Conservation (phyloP, 2,888 invertebrate species). For the Chrysolina oricalcia region DNA sequence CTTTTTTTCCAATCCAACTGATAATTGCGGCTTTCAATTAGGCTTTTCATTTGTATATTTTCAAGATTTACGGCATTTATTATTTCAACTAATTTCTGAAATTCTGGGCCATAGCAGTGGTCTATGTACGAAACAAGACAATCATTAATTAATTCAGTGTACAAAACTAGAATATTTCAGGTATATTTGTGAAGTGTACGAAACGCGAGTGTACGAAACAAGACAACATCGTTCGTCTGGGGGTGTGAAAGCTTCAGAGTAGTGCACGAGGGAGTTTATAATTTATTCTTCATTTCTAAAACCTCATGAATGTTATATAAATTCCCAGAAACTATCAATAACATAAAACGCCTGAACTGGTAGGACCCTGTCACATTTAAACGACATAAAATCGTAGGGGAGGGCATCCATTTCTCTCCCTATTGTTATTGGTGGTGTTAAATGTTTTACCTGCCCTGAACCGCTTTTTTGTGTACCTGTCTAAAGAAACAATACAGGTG, state of each 20-base stretch:
- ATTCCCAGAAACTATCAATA: slow-evolving; percentile 20
- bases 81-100: too few species aligned
- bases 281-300: not conserved
- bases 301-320: slow-evolving; percentile 2
- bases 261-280: not conserved
- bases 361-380: slow-evolving; percentile 33
- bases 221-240: too few species aligned
- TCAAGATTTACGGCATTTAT: too few species aligned
- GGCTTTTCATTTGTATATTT: too few species aligned
- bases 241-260: not conserved
- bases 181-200: not conserved
- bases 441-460: slow-evolving; percentile 28
- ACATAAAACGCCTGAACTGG: slow-evolving; percentile 11
- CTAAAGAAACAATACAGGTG: slow-evolving; percentile 36
- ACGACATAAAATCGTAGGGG: slow-evolving; percentile 32
- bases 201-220: too few species aligned
- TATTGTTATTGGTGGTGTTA: slow-evolving; percentile 29
- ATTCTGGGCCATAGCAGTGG: too few species aligned
- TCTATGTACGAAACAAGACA: too few species aligned
- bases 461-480: slow-evolving; percentile 28
- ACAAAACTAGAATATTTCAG: too few species aligned
- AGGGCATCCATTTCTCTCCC: slow-evolving; percentile 18
- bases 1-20: too few species aligned
- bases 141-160: too few species aligned
- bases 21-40: too few species aligned